phyloP scores from a whole-genome alignment of 2,888 invertebrate genomes.

The Lepidocyrtinus sp. region DNA sequence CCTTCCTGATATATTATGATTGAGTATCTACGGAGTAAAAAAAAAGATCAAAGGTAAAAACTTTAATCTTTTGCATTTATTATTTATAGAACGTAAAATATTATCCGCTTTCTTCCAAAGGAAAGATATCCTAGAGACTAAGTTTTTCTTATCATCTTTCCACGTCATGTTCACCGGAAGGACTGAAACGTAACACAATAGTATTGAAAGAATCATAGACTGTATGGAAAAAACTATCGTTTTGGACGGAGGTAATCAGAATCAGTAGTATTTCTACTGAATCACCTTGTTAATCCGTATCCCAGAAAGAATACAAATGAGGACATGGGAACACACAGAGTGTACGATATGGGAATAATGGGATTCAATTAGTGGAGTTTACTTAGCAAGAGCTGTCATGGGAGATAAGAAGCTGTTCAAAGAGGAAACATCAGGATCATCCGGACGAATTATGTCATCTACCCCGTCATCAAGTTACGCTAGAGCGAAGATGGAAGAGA shows the following conservation, averaged over 20 bases:
- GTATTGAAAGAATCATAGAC: background rate
- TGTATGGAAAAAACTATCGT: too few species aligned
- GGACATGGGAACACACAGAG: too few species aligned
- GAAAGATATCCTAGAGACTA: background rate
- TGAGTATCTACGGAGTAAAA: too few species aligned
- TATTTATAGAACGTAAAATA: background rate
- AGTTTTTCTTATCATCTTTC: background rate
- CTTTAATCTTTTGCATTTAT: background rate
- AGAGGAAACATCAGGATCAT: background rate
- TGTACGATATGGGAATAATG: background rate
- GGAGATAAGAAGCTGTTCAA: slow-evolving; percentile 28
- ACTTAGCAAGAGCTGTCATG: slow-evolving; percentile 37
- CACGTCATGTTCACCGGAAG: background rate
- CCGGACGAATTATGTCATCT: background rate
- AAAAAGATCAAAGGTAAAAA: background rate
- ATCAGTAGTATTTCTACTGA: too few species aligned
- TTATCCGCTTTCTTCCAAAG: background rate
- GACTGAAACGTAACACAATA: background rate
- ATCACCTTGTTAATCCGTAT: too few species aligned
- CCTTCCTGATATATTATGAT: too few species aligned
- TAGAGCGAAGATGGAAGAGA: background rate
- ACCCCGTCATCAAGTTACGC: slow-evolving; percentile 11
- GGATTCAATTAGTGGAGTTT: slow-evolving; percentile 10
- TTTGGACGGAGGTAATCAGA: too few species aligned
- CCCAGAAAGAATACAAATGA: too few species aligned